These are phyloP conservation scores for Onthophagus taurus DNA, from an alignment of 1,140 invertebrate species.

Conservation along the genomic window DNA sequence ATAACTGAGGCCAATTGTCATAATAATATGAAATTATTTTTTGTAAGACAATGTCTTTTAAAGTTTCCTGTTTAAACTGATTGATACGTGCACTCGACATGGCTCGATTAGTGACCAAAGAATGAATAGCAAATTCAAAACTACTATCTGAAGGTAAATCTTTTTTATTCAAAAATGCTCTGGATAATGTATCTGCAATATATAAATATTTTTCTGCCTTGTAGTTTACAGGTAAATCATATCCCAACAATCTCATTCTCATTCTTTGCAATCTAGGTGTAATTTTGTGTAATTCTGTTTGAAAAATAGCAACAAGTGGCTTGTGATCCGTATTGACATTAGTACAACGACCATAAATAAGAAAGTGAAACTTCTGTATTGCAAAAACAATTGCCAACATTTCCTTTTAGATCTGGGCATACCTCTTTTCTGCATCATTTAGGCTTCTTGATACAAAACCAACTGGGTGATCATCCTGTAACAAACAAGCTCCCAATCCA, in stretches of 20 bases:
- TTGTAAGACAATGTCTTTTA: no score
- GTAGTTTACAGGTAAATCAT: constrained; percentile 30
- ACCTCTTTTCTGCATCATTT: constrained; percentile 19
- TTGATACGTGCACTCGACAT: no score
- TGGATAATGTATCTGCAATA: constrained; percentile 18
- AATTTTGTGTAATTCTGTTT: background rate
- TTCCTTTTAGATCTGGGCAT: constrained; percentile 40
- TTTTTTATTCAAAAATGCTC: constrained; percentile 11
- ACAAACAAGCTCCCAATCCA: constrained; percentile 31
- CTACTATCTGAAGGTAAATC: no score
- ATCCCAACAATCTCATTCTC: constrained; percentile 24
- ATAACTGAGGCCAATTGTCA: no score
- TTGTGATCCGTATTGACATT: constrained; percentile 36
- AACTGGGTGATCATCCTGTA: constrained; percentile 32
- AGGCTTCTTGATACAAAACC: constrained; percentile 30
- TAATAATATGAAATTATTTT: no score
- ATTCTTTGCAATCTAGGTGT: constrained; percentile 32
- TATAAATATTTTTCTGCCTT: constrained; percentile 17
- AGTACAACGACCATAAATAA: constrained; percentile 28
- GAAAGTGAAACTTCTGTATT: constrained; percentile 33
- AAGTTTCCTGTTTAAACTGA: no score
- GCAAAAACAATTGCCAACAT: constrained; percentile 35
- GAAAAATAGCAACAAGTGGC: constrained; percentile 15
- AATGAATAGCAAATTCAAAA: no score
- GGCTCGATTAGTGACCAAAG: no score